Conservation (phyloP, 2,888 invertebrate genomes). For the Agrotis ipsilon region DNA sequence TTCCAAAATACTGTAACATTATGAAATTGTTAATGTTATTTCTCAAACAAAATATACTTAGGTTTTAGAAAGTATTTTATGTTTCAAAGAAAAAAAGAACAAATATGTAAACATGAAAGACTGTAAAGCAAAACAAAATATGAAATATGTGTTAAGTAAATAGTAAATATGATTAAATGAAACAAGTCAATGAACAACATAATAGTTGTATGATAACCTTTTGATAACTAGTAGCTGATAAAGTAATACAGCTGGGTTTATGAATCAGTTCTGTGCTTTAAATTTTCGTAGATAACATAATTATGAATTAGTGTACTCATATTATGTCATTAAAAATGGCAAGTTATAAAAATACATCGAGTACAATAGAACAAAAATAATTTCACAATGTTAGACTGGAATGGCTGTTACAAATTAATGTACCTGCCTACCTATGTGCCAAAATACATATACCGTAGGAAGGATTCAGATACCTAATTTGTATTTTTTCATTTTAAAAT, state of each 20-base stretch:
- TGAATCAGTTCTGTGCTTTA: constrained; percentile 39
- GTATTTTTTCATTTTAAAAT: neutral
- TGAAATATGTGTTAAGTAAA: constrained; percentile 30
- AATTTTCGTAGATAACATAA: constrained; percentile 22
- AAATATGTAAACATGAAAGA: constrained; percentile 33
- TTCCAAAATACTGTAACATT: constrained; percentile 12
- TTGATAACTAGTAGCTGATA: constrained; percentile 48
- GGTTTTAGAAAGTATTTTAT: constrained; percentile 27
- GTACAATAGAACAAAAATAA: neutral
- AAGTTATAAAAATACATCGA: constrained; percentile 8
- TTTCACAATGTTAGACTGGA: neutral
- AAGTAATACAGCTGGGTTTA: constrained; percentile 37
- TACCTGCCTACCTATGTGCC: constrained; percentile 21
- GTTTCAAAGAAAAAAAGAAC: constrained; percentile 32
- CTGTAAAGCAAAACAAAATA: constrained; percentile 34
- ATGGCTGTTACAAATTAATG: neutral
- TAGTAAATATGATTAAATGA: constrained; percentile 24
- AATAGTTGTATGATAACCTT: constrained; percentile 51
- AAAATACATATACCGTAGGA: constrained; percentile 12
- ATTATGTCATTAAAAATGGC: constrained; percentile 42
- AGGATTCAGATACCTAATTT: neutral
- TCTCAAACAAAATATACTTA: neutral
- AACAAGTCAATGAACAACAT: constrained; percentile 30
- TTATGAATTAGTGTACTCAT: constrained; percentile 24
- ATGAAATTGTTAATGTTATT: constrained; percentile 17